A percentile compares a stretch with the other conserved stretches of the same genome.
Evolutionary conservation across 2,797 vertebrate genomes (phyloP).

Genomic region (Serranus cabrilla): DNA sequence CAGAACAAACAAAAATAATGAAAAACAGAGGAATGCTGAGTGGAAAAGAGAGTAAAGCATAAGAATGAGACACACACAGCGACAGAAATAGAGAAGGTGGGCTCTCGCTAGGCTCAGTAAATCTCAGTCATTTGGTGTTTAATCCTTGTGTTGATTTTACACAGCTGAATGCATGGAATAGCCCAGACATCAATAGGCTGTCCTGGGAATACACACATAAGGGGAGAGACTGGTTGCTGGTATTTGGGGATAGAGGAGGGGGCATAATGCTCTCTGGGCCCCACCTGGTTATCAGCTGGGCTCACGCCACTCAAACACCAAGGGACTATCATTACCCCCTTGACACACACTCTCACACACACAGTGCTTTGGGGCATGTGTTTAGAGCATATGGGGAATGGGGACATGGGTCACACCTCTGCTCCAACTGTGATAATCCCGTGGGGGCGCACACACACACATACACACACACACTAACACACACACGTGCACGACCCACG

Average conservation of each 20-base stretch:
- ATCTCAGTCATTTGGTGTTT: conserved; percentile 75
- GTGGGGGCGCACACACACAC: conserved; percentile 21
- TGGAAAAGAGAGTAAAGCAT: conserved; percentile 5
- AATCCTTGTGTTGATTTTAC: conserved; percentile 80
- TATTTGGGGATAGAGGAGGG: conserved; percentile 60
- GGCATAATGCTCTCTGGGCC: conserved; percentile 50
- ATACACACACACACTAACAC: conserved; percentile 17
- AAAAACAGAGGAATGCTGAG: conserved; percentile 9
- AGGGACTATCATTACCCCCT: conserved; percentile 76
- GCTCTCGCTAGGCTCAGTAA: conserved; percentile 51
- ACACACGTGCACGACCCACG: conserved; percentile 7
- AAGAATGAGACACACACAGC: conserved; percentile 19
- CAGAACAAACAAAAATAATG: conserved; percentile 1
- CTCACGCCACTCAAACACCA: conserved; percentile 67
- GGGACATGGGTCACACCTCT: conserved; percentile 75
- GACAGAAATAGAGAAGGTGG: conserved; percentile 24
- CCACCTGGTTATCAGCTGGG: conserved; percentile 83
- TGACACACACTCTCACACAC: conserved; percentile 55
- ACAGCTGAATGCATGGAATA: conserved; percentile 75
- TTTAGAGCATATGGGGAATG: conserved; percentile 81
- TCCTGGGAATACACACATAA: conserved; percentile 64
- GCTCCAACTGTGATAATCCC: conserved; percentile 68
- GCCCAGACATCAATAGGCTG: conserved; percentile 71
- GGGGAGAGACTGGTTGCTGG: conserved; percentile 58
- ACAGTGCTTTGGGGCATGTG: conserved; percentile 67